Evolutionary conservation across 2,888 invertebrate species (phyloP), one percentile per base, ranked within the genome.

Genomic region (Monochamus alternatus): DNA sequence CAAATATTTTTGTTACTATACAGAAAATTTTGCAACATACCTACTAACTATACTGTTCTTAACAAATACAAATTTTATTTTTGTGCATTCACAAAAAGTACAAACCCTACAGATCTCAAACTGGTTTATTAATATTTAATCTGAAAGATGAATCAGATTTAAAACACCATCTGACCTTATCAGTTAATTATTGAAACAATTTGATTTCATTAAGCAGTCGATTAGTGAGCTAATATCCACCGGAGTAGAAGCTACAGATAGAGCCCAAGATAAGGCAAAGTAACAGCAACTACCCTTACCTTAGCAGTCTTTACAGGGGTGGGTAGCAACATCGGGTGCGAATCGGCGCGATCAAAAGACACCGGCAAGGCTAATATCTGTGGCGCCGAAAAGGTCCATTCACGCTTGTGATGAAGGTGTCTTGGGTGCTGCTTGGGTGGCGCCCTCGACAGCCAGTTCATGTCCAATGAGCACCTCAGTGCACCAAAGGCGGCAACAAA

Each of bases 301-400:
- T 71, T 52, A 44, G 52, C 12, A 51, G 38, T 58, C 68, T 73
- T 75, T 75, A 76, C 69, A 75, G 68, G 79, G 80, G 78, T 76
- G 75, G 74, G 78, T 77, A 73, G 67, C 71, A 60, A 62, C 71
- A 83, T 82, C 85, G 85, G 85, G 87, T 86, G 87, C 86, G 85
- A 87, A 86, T 84, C 84, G 82, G 78, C 78, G 60, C 77, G 77
- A 81, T 81, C 81, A 85, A 86, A 80, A 85, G 85, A 81, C 79
- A 81, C 81, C 85, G 85, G 81, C 82, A 81, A 82, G 81, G 82
- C 83, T 86, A 86, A 86, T 85, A 85, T 85, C 84, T 82, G 82
- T 85, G 85, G 85, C 86, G 86, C 85, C 85, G 85, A 86, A 86
- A 84, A 82, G 83, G 83, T 82, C 85, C 86, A 85, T 86, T 86